Evolutionary conservation across 2,797 vertebrate species (phyloP).

Genomic region (Megalops cyprinoides): DNA sequence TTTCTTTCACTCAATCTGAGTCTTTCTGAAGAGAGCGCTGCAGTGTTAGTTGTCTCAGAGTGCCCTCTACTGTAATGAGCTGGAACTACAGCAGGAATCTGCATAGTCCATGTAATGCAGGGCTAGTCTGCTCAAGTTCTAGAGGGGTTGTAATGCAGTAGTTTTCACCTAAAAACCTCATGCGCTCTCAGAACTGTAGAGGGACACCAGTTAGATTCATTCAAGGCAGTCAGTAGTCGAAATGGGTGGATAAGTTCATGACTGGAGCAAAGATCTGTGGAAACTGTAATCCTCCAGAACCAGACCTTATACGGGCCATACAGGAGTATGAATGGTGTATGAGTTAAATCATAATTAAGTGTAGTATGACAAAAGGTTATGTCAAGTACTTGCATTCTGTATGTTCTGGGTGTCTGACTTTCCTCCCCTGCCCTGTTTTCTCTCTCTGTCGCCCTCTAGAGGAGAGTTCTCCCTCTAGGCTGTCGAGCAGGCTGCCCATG

Average conservation of each 20-base stretch:
- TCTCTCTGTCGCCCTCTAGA: conserved; percentile 60
- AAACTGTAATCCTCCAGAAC: conserved; percentile 58
- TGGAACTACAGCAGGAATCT: background rate
- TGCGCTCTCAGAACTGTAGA: background rate
- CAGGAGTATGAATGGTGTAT: background rate
- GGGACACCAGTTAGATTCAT: background rate
- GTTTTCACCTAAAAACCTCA: background rate
- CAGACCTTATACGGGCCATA: conserved; percentile 39
- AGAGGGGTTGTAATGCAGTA: background rate
- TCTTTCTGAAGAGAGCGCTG: background rate
- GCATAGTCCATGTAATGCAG: too few relatives aligned
- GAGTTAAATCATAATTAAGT: background rate
- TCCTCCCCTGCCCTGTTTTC: background rate
- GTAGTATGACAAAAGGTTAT: background rate
- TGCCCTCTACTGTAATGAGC: background rate
- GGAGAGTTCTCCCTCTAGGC: conserved; percentile 74
- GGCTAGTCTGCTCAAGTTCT: background rate
- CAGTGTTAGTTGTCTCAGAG: background rate
- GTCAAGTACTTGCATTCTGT: conserved; percentile 1
- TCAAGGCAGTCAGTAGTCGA: background rate
- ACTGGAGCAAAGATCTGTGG: background rate
- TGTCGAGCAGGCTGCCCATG: conserved; percentile 78
- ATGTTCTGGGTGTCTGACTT: background rate
- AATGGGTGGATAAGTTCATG: background rate
- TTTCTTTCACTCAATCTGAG: background rate